Evolutionary conservation across 2,888 invertebrate species (phyloP).

Genomic region (Drosophila stalkeri): DNA sequence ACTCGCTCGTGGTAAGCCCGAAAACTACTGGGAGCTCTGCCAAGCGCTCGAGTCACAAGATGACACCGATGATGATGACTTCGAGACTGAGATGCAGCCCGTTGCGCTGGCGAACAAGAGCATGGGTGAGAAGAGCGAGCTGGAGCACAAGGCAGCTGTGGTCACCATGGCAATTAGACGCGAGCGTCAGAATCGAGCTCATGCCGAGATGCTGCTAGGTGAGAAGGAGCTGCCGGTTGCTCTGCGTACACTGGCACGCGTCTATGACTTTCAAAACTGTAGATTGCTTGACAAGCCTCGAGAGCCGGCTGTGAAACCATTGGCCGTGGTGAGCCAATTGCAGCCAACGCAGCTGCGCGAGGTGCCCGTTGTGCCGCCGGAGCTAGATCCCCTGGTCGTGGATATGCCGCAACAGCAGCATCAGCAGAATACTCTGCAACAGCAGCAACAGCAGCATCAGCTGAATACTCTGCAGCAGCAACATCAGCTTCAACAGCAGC

Average conservation of each 20-base stretch:
- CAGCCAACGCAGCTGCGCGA: conserved; percentile 3
- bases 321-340: background rate
- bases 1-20: background rate
- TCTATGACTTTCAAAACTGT: conserved; percentile 14
- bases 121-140: background rate
- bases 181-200: conserved; percentile 19
- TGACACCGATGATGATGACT: background rate
- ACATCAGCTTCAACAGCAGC: background rate
- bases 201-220: conserved; percentile 27
- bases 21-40: conserved; percentile 9
- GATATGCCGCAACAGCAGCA: background rate
- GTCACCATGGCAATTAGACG: conserved; percentile 32
- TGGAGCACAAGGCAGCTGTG: conserved; percentile 12
- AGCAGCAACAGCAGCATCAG: background rate
- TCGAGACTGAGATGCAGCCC: background rate
- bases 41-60: background rate
- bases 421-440: background rate
- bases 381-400: conserved; percentile 5
- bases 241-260: conserved; percentile 1
- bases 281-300: background rate
- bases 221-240: conserved; percentile 27
- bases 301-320: background rate
- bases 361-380: conserved; percentile 24
- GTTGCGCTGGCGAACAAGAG: background rate
- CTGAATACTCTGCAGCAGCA: background rate